Base-by-base conservation (phyloP, 2,113 vertebrate species). In the Upupa epops region DNA sequence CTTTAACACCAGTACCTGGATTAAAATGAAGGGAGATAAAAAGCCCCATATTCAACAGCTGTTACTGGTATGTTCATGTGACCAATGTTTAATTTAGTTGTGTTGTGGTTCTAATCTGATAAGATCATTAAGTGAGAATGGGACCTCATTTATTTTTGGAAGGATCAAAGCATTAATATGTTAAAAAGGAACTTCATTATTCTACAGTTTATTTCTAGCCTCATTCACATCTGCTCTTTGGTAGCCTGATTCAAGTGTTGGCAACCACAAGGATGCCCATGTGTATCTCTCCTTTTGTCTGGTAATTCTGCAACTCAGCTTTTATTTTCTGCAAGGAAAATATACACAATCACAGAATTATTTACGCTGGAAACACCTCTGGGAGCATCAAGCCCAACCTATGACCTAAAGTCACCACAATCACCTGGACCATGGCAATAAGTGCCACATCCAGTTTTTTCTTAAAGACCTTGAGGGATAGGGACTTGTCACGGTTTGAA, bases 11-110 rank as follows among this genome's bases (percentile, higher is more conserved):
- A 49, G 34, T 4, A 24, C 9, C 15, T 14, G 19, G 48, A 29
- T 74, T 71, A 91, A 22, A 73, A 61, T 1, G 7, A 46, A 76
- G 11, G 4, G 3, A 46, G 5, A 19, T 5, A 6, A 10, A 32
- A 54, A 25, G 36, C 34, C 5, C 8, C 46, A 3, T 31, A 81
- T 74, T 55, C 77, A 64, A 32, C 34, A 56, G 28, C 32, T 52
- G n/a, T 20, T 59, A 71, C 7, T 1, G 13, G 19, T 31, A 34
- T 4, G 17, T 63, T 71, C 48, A 48, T 0, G 0, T 25, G 36
- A 56, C 9, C 40, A 54, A 1, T 31, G 37, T 69, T 70, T 59
- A 40, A 48, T 37, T 37, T 37, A 13, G 15, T 34, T 26, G 10
- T 71, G 37, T 26, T 56, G 66, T 5, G 5, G 29, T 45, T 81